Evolutionary conservation across 2,888 invertebrate species (phyloP).

Genomic region (Andrena haemorrhoa): DNA sequence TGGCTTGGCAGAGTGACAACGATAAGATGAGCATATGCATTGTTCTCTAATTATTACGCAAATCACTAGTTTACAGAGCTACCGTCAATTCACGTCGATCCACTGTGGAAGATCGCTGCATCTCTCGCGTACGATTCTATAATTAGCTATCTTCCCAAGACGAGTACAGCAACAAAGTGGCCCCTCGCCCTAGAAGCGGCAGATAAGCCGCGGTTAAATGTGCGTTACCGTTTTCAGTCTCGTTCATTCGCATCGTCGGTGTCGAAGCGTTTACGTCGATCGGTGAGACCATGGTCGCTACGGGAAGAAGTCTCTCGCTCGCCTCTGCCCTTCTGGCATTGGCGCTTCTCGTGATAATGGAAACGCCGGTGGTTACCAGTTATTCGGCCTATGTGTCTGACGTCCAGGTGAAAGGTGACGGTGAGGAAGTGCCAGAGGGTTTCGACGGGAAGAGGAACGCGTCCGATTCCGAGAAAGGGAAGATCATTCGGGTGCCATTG

Average conservation of each 20-base stretch:
- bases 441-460: too few relatives aligned
- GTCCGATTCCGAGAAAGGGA: too few relatives aligned
- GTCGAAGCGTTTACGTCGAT: slow-evolving; percentile 11
- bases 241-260: slow-evolving; percentile 24
- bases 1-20: too few relatives aligned
- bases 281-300: slow-evolving; percentile 32
- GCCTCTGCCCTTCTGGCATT: slow-evolving; percentile 17
- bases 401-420: too few relatives aligned
- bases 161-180: slow-evolving; percentile 27
- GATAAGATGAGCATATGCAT: too few relatives aligned
- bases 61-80: too few relatives aligned
- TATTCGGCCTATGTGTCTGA: too few relatives aligned
- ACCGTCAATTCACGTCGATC: neutral
- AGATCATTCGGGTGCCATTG: too few relatives aligned
- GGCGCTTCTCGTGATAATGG: slow-evolving; percentile 7
- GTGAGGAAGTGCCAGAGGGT: too few relatives aligned
- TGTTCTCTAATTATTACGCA: too few relatives aligned
- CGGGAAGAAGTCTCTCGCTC: slow-evolving; percentile 8
- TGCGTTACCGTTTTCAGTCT: slow-evolving; percentile 15
- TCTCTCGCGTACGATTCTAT: slow-evolving; percentile 19
- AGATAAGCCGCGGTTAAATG: slow-evolving; percentile 64
- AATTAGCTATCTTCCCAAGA: slow-evolving; percentile 20
- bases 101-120: neutral
- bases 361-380: neutral
- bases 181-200: slow-evolving; percentile 39